Percentiles rank a stretch among this genome's conserved stretches.
These are phyloP conservation scores for Chrysoperla carnea DNA, from an alignment of 1,140 invertebrate genomes.

Conservation along the genomic window DNA sequence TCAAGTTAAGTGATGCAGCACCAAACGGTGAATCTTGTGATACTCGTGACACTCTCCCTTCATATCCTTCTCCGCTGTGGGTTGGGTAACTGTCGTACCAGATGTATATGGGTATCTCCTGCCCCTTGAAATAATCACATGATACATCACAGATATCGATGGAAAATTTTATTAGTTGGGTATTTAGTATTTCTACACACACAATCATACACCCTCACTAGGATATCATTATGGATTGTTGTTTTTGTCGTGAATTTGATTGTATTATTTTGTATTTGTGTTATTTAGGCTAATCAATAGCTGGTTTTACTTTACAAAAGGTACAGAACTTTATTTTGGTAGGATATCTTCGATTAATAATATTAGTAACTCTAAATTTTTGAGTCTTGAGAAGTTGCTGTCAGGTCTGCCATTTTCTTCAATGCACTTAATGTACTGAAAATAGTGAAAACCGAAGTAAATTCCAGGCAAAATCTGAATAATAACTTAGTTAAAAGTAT, in stretches of 20 bases:
- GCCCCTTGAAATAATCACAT: constrained; percentile 39
- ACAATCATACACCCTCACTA: constrained; percentile 21
- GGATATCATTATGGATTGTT: constrained; percentile 9
- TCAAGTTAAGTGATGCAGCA: constrained; percentile 82
- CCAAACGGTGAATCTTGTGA: constrained; percentile 72
- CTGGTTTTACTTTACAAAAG: no score
- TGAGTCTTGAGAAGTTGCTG: no score
- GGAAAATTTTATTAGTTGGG: constrained; percentile 13
- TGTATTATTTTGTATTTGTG: no score
- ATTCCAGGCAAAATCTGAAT: no score
- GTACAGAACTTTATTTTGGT: no score
- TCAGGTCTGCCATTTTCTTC: no score
- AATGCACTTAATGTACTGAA: no score
- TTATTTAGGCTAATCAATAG: no score
- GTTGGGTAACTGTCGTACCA: constrained; percentile 95
- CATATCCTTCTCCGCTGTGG: constrained; percentile 81
- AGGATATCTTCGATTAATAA: no score
- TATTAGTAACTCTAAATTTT: no score
- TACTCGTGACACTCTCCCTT: constrained; percentile 75
- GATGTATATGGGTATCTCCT: constrained; percentile 89
- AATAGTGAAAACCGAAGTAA: no score
- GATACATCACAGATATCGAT: constrained; percentile 8
- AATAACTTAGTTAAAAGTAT: no score
- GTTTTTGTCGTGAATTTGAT: constrained; percentile 6
- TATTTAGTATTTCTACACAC: constrained; percentile 14